Evolutionary conservation across 2,888 invertebrate species (phyloP).

Genomic region (Dynastes hyllus): DNA sequence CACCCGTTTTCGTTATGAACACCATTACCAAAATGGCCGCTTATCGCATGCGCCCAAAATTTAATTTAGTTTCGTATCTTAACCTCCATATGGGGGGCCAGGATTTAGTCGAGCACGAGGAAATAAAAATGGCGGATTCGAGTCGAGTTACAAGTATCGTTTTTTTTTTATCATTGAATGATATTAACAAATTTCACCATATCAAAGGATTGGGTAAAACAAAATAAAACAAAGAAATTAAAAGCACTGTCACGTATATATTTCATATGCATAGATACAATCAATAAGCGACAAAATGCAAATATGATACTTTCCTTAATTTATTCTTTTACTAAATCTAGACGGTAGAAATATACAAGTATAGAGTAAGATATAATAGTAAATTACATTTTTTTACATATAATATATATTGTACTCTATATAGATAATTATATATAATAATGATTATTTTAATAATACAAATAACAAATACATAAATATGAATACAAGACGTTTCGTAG

Average conservation of each 20-base stretch:
- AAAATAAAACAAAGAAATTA: not conserved
- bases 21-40: too few species aligned
- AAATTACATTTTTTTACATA: slow-evolving; percentile 47
- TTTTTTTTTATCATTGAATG: too few species aligned
- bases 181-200: too few species aligned
- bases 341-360: slow-evolving; percentile 51
- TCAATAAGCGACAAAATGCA: slow-evolving; percentile 48
- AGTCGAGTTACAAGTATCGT: too few species aligned
- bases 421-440: slow-evolving; percentile 22
- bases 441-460: slow-evolving; percentile 7
- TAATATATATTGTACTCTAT: slow-evolving; percentile 20
- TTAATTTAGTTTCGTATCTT: too few species aligned
- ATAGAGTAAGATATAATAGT: slow-evolving; percentile 17
- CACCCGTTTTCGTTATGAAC: too few species aligned
- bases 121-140: too few species aligned
- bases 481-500: not conserved
- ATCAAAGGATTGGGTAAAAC: too few species aligned
- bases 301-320: slow-evolving; percentile 36
- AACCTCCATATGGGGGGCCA: too few species aligned
- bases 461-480: not conserved
- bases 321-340: slow-evolving; percentile 32
- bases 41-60: too few species aligned
- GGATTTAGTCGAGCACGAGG: too few species aligned
- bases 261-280: slow-evolving; percentile 16
- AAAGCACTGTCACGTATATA: slow-evolving; percentile 34